These are phyloP conservation scores for Mnemiopsis leidyi DNA, from an alignment of 37 sponge, comb jelly and placozoan genomes.

Conservation along the genomic window DNA sequence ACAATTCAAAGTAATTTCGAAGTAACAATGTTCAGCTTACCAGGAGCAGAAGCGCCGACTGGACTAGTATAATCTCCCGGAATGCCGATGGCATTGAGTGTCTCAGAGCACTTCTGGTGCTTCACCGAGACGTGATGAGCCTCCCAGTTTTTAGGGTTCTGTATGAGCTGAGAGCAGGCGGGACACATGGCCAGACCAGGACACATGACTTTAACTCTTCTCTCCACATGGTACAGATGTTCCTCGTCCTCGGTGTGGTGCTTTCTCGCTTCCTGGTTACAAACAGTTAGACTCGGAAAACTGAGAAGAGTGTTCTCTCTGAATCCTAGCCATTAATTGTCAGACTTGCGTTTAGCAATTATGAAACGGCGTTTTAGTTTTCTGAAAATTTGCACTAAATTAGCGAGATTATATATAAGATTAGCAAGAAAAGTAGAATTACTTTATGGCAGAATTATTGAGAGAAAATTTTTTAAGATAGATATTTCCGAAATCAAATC, in stretches of 20 bases:
- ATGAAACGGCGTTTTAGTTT: too few relatives aligned
- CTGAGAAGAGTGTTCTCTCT: too few relatives aligned
- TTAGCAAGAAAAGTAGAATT: too few relatives aligned
- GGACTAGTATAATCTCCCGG: neutral
- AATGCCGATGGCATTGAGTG: neutral
- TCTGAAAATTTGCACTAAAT: too few relatives aligned
- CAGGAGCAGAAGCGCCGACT: neutral
- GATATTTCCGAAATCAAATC: too few relatives aligned
- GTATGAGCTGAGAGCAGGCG: neutral
- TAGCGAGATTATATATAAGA: too few relatives aligned
- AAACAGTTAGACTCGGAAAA: neutral
- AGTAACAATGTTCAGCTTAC: neutral
- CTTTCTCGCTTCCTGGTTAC: neutral
- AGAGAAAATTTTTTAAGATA: too few relatives aligned
- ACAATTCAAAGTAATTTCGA: neutral
- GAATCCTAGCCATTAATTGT: too few relatives aligned
- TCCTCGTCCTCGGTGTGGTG: constrained; percentile 9
- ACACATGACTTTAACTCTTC: neutral
- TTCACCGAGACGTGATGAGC: neutral
- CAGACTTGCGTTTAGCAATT: too few relatives aligned
- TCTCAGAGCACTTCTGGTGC: neutral
- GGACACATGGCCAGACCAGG: neutral
- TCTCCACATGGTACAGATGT: neutral
- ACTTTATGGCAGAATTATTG: neutral
- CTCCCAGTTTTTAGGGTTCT: neutral